Evolutionary conservation across 1,140 invertebrate genomes (phyloP).

Genomic region (Cephus cinctus): DNA sequence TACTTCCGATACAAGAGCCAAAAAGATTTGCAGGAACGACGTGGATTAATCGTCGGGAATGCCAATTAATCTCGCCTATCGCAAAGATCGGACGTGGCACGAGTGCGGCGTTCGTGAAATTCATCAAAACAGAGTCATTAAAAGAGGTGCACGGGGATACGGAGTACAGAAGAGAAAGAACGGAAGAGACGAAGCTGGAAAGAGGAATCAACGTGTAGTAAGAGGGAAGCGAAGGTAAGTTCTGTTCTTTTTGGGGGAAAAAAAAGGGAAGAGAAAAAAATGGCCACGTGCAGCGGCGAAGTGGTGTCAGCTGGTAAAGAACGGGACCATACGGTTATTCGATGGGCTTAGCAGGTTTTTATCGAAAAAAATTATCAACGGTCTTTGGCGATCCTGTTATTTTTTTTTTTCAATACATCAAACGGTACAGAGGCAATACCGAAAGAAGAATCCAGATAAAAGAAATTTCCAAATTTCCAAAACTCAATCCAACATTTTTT

Average conservation of each 20-base stretch:
- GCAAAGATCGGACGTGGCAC: neutral
- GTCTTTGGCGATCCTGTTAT: too few species aligned
- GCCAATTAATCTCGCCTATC: too few species aligned
- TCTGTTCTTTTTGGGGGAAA: too few species aligned
- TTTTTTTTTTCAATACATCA: too few species aligned
- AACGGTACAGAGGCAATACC: too few species aligned
- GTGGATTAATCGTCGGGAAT: too few species aligned
- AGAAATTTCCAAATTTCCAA: too few species aligned
- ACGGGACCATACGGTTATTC: neutral
- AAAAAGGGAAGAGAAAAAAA: constrained; percentile 1
- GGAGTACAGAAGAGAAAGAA: neutral
- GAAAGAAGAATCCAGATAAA: too few species aligned
- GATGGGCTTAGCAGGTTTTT: constrained; percentile 26
- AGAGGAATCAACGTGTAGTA: constrained; percentile 11
- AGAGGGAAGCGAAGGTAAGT: too few species aligned
- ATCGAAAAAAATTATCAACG: constrained; percentile 13
- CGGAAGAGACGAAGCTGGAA: neutral
- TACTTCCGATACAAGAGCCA: neutral
- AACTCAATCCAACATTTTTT: too few species aligned
- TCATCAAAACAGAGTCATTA: constrained; percentile 2
- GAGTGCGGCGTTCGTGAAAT: neutral
- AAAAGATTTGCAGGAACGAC: neutral
- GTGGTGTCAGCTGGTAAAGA: constrained; percentile 31
- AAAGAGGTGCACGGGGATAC: neutral
- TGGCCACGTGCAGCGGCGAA: constrained; percentile 25